Base-by-base conservation (phyloP, 1,140 invertebrate species). In the Drosophila kurseongensis region DNA sequence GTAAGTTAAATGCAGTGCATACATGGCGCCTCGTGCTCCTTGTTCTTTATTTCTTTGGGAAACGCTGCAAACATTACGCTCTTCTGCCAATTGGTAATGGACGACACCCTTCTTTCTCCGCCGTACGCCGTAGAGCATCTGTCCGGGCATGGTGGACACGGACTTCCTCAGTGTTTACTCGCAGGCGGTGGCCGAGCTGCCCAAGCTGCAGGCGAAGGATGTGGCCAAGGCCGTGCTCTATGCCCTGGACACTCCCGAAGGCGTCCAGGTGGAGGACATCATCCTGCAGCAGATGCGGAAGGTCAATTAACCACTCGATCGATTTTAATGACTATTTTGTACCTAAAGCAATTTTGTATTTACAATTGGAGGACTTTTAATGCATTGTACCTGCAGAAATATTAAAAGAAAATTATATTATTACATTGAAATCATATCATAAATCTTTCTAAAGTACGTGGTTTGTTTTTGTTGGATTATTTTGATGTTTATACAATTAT, bases 101-200 rank as follows among this genome's bases (percentile, higher is more conserved):
- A 42, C 40, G n/a, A 48, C 50, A n/a, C 14, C 47, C 12, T 10
- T 63, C 60, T 60, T 65, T 75, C 36, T 29, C 51, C 48, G 4
- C 4, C 8, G 40, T 10, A 3, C 12, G 47, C 32, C 84, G 27
- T 78, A 95, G 94, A 93, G 93, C 79, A 93, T 95, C 32, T 94
- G 94, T 79, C 95, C 95, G 12, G 94, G 94, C 2, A 79, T 94
- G 59, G 94, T 95, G 12, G 91, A 93, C 75, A 95, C 94, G 4
- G 94, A 95, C 75, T 94, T 94, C 73, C 78, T 93, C 50, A 89
- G 79, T 79, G 91, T 91, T 74, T 92, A 91, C 65, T 84, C 91
- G 51, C 71, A 80, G 60, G 77, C 90, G 42, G 75, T 93, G 72
- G 84, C 84, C 36, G 74, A 86, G n/a, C 80, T 93, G 55, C 93